Evolutionary conservation across 2,888 invertebrate genomes (phyloP), one percentile per base, ranked within the genome.

Genomic region (Machimus atricapillus): DNA sequence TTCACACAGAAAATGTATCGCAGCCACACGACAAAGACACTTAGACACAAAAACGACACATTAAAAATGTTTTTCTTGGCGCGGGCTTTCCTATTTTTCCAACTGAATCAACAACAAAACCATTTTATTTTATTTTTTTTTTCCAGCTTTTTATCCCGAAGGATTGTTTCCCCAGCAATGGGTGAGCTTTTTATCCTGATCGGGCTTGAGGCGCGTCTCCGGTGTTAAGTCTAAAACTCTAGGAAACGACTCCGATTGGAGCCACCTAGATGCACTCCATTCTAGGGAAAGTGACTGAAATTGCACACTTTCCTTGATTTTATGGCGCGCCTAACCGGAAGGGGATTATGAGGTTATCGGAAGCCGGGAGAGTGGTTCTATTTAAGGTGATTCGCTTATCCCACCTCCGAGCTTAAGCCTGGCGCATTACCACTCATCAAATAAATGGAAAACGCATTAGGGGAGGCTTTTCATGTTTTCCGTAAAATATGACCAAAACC

Each of bases 101-200:
- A 85, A 85, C 85, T 85, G 85, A 85, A 85, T 76, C 85, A 85
- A 85, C 85, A 85, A 85, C 85, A 85, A 76, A 46, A 74, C 85
- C 31, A 2, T 14, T 14, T 16, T 46, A 40, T 46, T 46, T 43
- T 3, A 3, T 14, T 43, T 14, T 14, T 74, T 52, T 85, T 52
- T 85, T 83, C 0, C 73, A 85, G 46, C 19, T n/a, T 76, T 76
- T 76, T 85, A 85, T 85, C 76, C 85, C 23, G 40, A 12, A 16
- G 85, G 43, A 85, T 85, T 46, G 74, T 74, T 12, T 40, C 40
- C 58, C 46, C 16, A 27, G 27, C 34, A 12, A 23, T 66, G 66
- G 37, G 12, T 8, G 43, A 19, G 58, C 66, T 43, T 83, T 73
- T 37, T 31, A 8, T n/a, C 19, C 23, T 12, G 43, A 43, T 34